A percentile compares a stretch with the other conserved stretches of the same genome.
Conservation (phyloP, 2,113 vertebrate genomes). For the Phrynosoma blainvillii region DNA sequence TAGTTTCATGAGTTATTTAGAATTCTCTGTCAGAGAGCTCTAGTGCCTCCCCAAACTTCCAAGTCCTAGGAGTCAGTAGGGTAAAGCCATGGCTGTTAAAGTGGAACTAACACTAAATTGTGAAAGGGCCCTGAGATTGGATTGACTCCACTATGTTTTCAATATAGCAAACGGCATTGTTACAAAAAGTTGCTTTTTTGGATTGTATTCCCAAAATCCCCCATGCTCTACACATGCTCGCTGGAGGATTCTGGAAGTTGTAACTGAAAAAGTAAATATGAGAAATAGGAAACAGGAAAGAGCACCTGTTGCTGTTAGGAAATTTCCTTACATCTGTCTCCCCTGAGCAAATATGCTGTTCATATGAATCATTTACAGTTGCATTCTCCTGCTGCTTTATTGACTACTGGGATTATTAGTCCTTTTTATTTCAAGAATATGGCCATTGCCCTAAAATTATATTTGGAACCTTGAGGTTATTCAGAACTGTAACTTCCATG, state of each 20-base stretch:
- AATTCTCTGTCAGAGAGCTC: too few species aligned
- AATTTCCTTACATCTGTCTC: background rate
- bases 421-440: background rate
- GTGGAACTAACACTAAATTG: too few species aligned
- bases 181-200: too few species aligned
- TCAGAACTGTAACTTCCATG: background rate
- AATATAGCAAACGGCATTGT: background rate
- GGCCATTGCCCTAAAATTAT: background rate
- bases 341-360: conserved; percentile 15
- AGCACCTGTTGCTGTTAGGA: background rate
- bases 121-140: background rate
- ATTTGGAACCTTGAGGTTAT: background rate
- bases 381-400: background rate
- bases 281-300: background rate
- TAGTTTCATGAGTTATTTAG: too few species aligned
- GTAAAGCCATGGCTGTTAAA: too few species aligned
- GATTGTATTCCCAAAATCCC: too few species aligned
- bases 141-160: background rate
- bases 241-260: too few species aligned
- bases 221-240: too few species aligned
- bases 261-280: background rate
- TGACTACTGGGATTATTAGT: too few species aligned
- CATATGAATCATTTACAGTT: conserved; percentile 10
- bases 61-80: too few species aligned
- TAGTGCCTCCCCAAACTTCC: too few species aligned